phyloP scores from a whole-genome alignment of 2,797 vertebrate genomes.

The Bradypodion ventrale region DNA sequence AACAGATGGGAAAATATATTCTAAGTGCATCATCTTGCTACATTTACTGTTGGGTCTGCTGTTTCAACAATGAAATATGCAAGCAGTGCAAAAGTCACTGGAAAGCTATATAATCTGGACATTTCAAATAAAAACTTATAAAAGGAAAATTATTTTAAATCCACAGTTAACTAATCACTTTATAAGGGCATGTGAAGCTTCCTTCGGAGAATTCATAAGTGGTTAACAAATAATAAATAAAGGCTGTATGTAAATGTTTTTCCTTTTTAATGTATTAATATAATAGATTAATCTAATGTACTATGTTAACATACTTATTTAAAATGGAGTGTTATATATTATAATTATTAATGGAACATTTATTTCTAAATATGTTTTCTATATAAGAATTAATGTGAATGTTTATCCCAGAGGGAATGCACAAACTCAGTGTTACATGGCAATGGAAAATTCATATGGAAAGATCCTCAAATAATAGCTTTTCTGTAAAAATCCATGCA shows the following conservation, averaged over 20 bases:
- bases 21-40: conserved; percentile 61
- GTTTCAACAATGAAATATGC: conserved; percentile 48
- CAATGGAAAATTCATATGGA: conserved; percentile 7
- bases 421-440: neutral
- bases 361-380: conserved; percentile 14
- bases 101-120: conserved; percentile 51
- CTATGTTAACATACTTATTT: conserved; percentile 20
- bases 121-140: conserved; percentile 46
- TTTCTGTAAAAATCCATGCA: neutral
- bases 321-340: neutral
- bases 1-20: conserved; percentile 64
- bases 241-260: conserved; percentile 37
- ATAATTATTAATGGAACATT: conserved; percentile 10
- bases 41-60: conserved; percentile 53
- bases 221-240: conserved; percentile 34
- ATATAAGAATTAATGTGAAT: neutral
- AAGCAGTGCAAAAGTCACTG: conserved; percentile 26
- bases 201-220: neutral
- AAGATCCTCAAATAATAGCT: neutral
- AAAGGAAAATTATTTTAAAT: conserved; percentile 23
- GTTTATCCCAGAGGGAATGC: neutral
- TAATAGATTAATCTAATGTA: too few species aligned
- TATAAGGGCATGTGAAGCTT: conserved; percentile 4
- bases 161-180: neutral
- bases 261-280: neutral